Evolutionary conservation across 1,140 invertebrate genomes (phyloP), one percentile per base, ranked within the genome.

Genomic region (Brachionus plicatilis): DNA sequence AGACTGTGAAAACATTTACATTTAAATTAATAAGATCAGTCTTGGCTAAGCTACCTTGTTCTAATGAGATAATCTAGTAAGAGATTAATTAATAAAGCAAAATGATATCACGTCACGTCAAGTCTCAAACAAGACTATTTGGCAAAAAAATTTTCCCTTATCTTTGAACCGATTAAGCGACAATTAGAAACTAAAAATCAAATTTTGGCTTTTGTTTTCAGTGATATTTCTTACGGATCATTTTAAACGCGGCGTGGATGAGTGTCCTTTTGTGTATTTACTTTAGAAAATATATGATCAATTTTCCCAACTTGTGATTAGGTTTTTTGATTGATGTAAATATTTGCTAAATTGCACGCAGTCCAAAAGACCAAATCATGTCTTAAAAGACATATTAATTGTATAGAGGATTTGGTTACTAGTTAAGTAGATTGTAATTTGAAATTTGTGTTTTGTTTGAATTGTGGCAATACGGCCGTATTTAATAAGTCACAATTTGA

Each of bases 241-340:
- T 43, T 43, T 72, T 72, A 45, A 43, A 60, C 53, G 53, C 53
- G 53, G 53, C 53, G 8, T 60, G 53, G 20, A 60, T 60, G 53
- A 60, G 53, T 60, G 53, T 60, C 41, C 68, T 43, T 72, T 68
- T 68, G 27, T 68, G 14, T 68, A 33, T 72, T 72, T 72, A 43
- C 17, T 72, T 72, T 17, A 72, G n/a, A 43, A 20, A 76, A 45
- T 50, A 50, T 50, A 76, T 76, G 72, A 76, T 76, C 72, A 76
- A 50, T 76, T 76, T 76, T 76, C 43, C 12, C 72, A 76, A 76
- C 72, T 76, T 76, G 72, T 20, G 45, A 76, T 76, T 53, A 76
- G 20, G 20, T 76, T 76, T 47, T 76, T 50, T 37, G 20, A 75
- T 24, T 45, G 20, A 50, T 50, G 72, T 50, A 76, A 76, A 76